These are phyloP conservation scores for Sapayoa aenigma DNA, from an alignment of 2,113 vertebrate genomes.

Conservation along the genomic window DNA sequence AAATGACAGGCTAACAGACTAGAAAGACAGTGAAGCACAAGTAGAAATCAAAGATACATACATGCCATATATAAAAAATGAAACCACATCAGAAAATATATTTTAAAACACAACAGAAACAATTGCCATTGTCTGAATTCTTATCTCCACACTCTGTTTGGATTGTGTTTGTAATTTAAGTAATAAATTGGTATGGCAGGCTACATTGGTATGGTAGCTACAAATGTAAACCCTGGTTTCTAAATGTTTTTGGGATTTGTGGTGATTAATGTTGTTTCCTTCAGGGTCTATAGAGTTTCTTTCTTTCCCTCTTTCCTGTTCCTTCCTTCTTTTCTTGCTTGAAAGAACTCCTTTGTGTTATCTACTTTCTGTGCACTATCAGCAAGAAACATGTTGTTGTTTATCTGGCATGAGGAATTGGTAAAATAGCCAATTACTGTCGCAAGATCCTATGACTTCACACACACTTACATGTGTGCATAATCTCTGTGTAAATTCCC, in stretches of 20 bases:
- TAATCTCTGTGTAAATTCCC: not conserved
- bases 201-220: no score
- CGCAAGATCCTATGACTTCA: not conserved
- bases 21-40: not conserved
- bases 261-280: not conserved
- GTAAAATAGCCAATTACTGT: not conserved
- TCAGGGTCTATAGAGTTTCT: not conserved
- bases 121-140: not conserved
- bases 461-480: fast-evolving
- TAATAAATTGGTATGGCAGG: not conserved
- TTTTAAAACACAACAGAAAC: not conserved
- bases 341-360: not conserved
- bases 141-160: not conserved
- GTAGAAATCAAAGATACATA: not conserved
- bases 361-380: not conserved
- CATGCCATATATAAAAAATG: not conserved
- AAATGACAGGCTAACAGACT: not conserved
- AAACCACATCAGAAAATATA: not conserved
- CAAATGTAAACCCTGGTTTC: not conserved
- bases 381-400: not conserved
- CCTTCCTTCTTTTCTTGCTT: not conserved
- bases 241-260: not conserved
- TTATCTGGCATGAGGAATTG: not conserved
- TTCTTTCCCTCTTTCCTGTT: not conserved
- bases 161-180: not conserved